Evolutionary conservation across 2,888 invertebrate species (phyloP).

Genomic region (Lucinisca nassula): DNA sequence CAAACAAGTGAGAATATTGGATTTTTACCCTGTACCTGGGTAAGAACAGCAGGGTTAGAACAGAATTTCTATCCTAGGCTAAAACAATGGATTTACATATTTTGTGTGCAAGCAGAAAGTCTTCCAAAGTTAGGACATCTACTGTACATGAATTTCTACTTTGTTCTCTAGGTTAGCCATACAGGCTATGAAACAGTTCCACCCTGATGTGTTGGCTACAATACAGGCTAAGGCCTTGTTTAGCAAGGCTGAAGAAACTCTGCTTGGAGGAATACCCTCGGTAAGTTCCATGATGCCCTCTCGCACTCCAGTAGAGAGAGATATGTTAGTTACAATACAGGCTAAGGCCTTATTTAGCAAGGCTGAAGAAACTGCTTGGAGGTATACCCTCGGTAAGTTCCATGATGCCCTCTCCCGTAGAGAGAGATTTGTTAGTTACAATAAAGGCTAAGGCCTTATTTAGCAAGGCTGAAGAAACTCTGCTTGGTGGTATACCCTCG

Average conservation of each 20-base stretch:
- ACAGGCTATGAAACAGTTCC: constrained; percentile 97
- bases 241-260: constrained; percentile 96
- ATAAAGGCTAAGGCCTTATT: constrained; percentile 96
- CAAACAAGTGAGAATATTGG: too few relatives aligned
- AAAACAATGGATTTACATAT: too few relatives aligned
- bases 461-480: constrained; percentile 96
- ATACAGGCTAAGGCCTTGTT: constrained; percentile 96
- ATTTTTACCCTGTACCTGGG: too few relatives aligned
- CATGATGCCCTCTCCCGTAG: too few relatives aligned
- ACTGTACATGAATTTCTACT: not conserved
- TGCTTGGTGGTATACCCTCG: constrained; percentile 94
- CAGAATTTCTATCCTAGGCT: too few relatives aligned
- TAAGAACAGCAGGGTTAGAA: too few relatives aligned
- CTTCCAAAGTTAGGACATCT: not conserved
- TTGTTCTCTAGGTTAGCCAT: constrained; percentile 92
- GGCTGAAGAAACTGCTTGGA: constrained; percentile 96
- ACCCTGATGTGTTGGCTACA: constrained; percentile 95
- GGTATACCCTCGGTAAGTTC: constrained; percentile 92
- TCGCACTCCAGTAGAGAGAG: too few relatives aligned
- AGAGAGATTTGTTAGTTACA: constrained; percentile 94
- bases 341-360: constrained; percentile 96
- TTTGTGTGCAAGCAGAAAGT: too few relatives aligned
- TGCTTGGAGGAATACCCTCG: constrained; percentile 94
- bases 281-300: constrained; percentile 88
- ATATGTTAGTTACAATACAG: constrained; percentile 95